phyloP scores from a whole-genome alignment of 2,797 vertebrate genomes.

The Takifugu rubripes region DNA sequence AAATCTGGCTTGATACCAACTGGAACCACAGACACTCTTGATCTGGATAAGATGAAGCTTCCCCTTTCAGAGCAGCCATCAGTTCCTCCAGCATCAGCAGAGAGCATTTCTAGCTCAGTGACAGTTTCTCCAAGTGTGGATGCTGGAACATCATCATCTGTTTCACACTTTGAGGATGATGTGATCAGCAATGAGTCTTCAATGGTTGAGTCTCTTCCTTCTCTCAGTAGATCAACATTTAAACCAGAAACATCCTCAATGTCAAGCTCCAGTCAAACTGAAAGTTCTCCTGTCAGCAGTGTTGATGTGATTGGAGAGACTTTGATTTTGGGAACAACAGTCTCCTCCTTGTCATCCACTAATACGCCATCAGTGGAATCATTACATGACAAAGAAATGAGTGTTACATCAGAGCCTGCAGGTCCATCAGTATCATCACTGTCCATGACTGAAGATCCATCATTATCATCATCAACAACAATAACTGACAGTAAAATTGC shows the following conservation, averaged over 20 bases:
- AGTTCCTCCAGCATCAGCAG: neutral
- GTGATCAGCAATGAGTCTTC: neutral
- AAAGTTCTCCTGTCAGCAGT: slow-evolving; percentile 11
- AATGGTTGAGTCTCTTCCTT: neutral
- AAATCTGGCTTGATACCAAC: neutral
- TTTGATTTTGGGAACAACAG: neutral
- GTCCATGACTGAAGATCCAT: no score
- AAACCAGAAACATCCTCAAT: neutral
- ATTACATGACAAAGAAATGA: neutral
- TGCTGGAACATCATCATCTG: neutral
- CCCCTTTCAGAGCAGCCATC: neutral
- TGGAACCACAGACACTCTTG: neutral
- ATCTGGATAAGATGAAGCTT: neutral
- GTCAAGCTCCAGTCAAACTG: neutral
- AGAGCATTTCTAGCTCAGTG: neutral
- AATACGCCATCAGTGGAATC: neutral
- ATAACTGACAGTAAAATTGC: no score
- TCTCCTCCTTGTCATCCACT: neutral
- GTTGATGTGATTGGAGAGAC: neutral
- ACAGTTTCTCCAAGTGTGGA: neutral
- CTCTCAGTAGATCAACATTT: neutral
- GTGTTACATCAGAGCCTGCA: neutral
- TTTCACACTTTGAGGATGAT: neutral
- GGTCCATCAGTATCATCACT: no score
- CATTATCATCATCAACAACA: neutral